Evolutionary conservation across 2,888 invertebrate genomes (phyloP).

Genomic region (Phlogophora meticulosa): DNA sequence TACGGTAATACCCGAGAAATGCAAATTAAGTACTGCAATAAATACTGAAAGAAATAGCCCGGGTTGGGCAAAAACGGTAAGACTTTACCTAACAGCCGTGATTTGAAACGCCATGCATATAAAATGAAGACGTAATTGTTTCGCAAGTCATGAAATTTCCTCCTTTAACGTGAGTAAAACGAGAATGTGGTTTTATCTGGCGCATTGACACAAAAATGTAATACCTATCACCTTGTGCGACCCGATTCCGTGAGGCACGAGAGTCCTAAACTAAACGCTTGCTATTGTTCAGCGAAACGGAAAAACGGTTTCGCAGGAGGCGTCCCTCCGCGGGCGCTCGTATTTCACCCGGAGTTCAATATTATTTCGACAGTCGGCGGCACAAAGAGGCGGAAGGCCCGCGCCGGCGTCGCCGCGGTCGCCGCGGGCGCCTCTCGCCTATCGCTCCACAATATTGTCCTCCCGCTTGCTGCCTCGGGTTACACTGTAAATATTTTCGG

Average conservation of each 20-base stretch:
- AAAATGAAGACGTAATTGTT: slow-evolving; percentile 71
- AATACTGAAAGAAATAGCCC: slow-evolving; percentile 80
- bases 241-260: slow-evolving; percentile 75
- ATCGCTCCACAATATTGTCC: slow-evolving; percentile 89
- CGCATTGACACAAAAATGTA: slow-evolving; percentile 60
- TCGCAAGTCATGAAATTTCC: slow-evolving; percentile 68
- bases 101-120: slow-evolving; percentile 75
- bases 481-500: slow-evolving; percentile 90
- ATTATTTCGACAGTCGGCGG: slow-evolving; percentile 88
- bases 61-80: slow-evolving; percentile 76
- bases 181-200: slow-evolving; percentile 47
- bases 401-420: slow-evolving; percentile 73
- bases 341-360: slow-evolving; percentile 90
- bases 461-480: slow-evolving; percentile 86
- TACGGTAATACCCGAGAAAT: slow-evolving; percentile 84
- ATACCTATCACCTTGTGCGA: slow-evolving; percentile 67
- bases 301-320: slow-evolving; percentile 88
- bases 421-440: slow-evolving; percentile 85
- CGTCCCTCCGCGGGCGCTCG: slow-evolving; percentile 86
- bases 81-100: slow-evolving; percentile 74
- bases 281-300: slow-evolving; percentile 87
- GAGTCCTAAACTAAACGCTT: slow-evolving; percentile 84
- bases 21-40: slow-evolving; percentile 86
- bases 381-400: slow-evolving; percentile 88
- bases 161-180: slow-evolving; percentile 57